These are phyloP conservation scores for Pachyuromys duprasi DNA, from an alignment of 2,797 vertebrate genomes.

Conservation along the genomic window DNA sequence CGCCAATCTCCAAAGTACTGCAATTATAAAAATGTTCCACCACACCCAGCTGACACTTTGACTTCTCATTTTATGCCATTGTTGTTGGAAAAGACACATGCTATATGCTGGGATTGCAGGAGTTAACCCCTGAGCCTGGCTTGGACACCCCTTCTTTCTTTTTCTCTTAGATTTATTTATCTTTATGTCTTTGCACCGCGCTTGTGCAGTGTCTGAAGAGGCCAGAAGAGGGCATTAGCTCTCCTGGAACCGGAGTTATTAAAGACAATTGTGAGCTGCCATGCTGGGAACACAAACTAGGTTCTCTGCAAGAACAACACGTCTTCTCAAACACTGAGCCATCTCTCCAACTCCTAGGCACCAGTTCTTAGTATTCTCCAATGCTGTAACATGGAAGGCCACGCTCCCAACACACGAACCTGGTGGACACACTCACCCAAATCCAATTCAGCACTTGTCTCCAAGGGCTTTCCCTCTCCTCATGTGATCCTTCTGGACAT, in stretches of 20 bases:
- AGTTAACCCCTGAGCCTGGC: no score
- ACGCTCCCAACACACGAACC: background rate
- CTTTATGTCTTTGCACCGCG: background rate
- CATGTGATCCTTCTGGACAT: background rate
- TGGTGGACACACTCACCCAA: background rate
- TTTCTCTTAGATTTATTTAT: background rate
- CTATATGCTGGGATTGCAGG: background rate
- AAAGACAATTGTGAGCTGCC: background rate
- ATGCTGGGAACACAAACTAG: background rate
- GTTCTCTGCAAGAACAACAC: background rate
- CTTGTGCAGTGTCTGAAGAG: background rate
- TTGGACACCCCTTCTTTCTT: background rate
- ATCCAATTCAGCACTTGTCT: background rate
- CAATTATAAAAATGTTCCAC: background rate
- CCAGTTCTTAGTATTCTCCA: background rate
- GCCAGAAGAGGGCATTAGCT: background rate
- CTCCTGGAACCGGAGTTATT: background rate
- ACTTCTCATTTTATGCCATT: background rate
- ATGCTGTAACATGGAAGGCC: background rate
- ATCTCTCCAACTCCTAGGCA: background rate
- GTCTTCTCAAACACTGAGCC: background rate
- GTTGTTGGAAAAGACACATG: background rate
- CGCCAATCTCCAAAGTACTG: background rate
- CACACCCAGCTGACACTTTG: background rate
- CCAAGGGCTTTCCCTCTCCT: background rate